Evolutionary conservation across 2,888 invertebrate genomes (phyloP).

Genomic region (Erebia epiphron): DNA sequence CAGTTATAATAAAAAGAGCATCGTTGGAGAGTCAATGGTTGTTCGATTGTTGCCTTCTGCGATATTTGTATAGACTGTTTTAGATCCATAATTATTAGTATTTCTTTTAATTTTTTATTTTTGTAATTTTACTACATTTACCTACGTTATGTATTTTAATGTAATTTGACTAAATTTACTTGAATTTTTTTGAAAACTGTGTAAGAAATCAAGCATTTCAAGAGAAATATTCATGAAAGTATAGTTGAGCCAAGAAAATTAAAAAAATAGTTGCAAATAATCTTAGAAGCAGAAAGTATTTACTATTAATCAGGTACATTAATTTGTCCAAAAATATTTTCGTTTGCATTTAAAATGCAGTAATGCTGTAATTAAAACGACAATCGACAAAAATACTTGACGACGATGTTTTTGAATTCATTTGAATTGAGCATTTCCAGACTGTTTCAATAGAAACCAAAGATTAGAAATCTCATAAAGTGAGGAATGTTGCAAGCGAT

Average conservation of each 20-base stretch:
- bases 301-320: background rate
- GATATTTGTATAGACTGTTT: background rate
- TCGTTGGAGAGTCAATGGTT: background rate
- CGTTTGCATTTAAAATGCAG: background rate
- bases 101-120: too few species aligned
- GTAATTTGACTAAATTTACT: too few species aligned
- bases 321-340: background rate
- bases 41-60: background rate
- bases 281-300: too few species aligned
- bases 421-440: slow-evolving; percentile 16
- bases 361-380: background rate
- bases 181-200: too few species aligned
- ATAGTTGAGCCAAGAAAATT: background rate
- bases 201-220: too few species aligned
- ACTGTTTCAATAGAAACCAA: slow-evolving; percentile 25
- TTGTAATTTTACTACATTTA: too few species aligned
- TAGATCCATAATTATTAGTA: background rate
- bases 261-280: background rate
- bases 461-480: slow-evolving; percentile 36
- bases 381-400: background rate
- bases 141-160: too few species aligned
- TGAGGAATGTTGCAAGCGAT: slow-evolving; percentile 37
- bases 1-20: background rate
- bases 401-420: background rate
- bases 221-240: too few species aligned